These are phyloP conservation scores for Romanogobio albipinnatus DNA, from an alignment of 2,113 vertebrate genomes.

Conservation along the genomic window DNA sequence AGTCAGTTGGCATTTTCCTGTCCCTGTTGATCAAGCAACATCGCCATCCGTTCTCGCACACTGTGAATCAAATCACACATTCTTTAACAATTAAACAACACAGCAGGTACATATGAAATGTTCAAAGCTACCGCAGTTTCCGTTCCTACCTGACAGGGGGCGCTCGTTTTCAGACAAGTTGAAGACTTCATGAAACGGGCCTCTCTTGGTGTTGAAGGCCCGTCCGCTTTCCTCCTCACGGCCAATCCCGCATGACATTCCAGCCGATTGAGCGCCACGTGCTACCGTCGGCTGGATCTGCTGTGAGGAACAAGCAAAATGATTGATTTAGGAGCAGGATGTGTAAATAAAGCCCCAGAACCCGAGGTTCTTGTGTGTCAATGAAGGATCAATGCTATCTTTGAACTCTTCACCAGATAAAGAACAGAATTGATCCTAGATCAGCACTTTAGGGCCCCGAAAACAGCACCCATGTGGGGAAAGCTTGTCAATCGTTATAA, in stretches of 20 bases:
- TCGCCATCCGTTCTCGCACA: conserved; percentile 93
- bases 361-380: neutral
- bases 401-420: neutral
- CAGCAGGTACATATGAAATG: neutral
- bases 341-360: neutral
- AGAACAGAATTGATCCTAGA: conserved; percentile 24
- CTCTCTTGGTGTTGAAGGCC: conserved; percentile 86
- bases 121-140: neutral
- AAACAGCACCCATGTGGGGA: neutral
- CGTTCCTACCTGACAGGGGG: conserved; percentile 84
- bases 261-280: conserved; percentile 74
- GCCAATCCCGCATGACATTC: conserved; percentile 70
- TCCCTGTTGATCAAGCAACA: conserved; percentile 98
- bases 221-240: conserved; percentile 88
- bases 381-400: conserved; percentile 29
- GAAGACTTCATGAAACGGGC: conserved; percentile 93
- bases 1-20: conserved; percentile 93
- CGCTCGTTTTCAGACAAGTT: conserved; percentile 89
- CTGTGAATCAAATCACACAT: conserved; percentile 67
- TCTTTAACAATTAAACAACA: conserved; percentile 5
- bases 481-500: neutral
- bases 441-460: neutral
- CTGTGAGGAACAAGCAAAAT: conserved; percentile 64
- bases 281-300: conserved; percentile 77
- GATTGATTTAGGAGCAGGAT: neutral